Base-by-base conservation (phyloP, 2,888 invertebrate genomes). In the Heteromurus nitidus region DNA sequence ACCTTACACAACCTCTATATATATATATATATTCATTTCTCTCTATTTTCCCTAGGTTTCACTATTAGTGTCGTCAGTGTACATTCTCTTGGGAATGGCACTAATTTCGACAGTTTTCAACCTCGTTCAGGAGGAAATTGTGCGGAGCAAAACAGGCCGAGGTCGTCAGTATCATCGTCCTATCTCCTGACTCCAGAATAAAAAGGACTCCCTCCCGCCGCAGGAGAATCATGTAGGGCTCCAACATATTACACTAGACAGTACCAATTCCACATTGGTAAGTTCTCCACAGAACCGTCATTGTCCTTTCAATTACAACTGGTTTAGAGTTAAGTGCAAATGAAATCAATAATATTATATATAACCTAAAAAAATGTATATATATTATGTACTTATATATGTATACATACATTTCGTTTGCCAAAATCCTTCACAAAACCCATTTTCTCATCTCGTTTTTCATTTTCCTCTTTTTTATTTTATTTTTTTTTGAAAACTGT, bases 61-160 rank as follows among this genome's bases (percentile, higher is more conserved):
- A 1, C 90, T 95, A 22, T 94, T 94, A 86, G 93, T 93, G 70
- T 95, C 95, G 87, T 94, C 95, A 58, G 92, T 94, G 5, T 96
- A 95, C 88, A 95, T 95, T 80, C 90, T 95, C 81, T 92, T 95
- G 36, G 95, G 95, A 60, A 94, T 96, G 92, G 95, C 95, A 18
- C 92, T 95, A 83, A 93, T 95, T 65, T 95, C 95, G 44, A 95
- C 95, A 94, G 95, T 95, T 89, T 95, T 95, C 90, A 95, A 94
- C 89, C 91, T 95, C 80, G 93, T 95, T 70, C 95, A 95, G 89
- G 95, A 95, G 88, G 95, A 95, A 89, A 92, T 94, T 80, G 90
- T 91, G n/a, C 84, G 86, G 28, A 82, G 85, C 26, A 83, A 84
- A 68, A 83, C 86, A n/a, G 86, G 85, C 36, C 86, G 86, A 7